Conservation (phyloP, 2,797 vertebrate genomes). For the Paratrypauchen microcephalus region DNA sequence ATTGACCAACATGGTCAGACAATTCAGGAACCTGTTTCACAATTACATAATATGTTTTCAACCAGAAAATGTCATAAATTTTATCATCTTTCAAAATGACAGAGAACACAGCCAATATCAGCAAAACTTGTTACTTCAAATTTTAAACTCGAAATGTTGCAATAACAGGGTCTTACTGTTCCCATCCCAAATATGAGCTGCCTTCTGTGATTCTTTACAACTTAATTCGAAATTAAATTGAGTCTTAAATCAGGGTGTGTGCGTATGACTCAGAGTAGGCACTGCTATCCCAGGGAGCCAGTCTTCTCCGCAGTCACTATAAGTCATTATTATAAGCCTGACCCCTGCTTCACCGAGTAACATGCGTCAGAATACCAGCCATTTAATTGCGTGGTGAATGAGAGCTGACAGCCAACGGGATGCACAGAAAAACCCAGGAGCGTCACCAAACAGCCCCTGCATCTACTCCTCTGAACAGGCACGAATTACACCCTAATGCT, state of each 20-base stretch:
- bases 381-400: conserved; percentile 65
- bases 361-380: conserved; percentile 57
- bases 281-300: conserved; percentile 42
- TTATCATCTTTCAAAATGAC: not conserved
- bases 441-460: conserved; percentile 53
- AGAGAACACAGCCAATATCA: not conserved
- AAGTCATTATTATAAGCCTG: conserved; percentile 63
- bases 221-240: conserved; percentile 34
- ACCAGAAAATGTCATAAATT: not conserved
- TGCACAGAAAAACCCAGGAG: conserved; percentile 58
- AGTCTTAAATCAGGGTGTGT: conserved; percentile 37
- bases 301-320: conserved; percentile 51
- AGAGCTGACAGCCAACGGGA: conserved; percentile 69
- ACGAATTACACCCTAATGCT: conserved; percentile 54
- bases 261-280: conserved; percentile 19
- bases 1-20: not conserved
- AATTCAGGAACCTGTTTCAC: not conserved
- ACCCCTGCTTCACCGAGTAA: conserved; percentile 40
- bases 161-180: not conserved
- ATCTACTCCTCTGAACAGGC: conserved; percentile 40
- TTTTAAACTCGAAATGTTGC: conserved; percentile 1
- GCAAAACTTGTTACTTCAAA: not conserved
- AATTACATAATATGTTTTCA: not conserved
- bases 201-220: not conserved
- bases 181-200: conserved; percentile 7